These are phyloP conservation scores for Mesochorus sp. DNA, from an alignment of 2,888 invertebrate species.

Conservation along the genomic window DNA sequence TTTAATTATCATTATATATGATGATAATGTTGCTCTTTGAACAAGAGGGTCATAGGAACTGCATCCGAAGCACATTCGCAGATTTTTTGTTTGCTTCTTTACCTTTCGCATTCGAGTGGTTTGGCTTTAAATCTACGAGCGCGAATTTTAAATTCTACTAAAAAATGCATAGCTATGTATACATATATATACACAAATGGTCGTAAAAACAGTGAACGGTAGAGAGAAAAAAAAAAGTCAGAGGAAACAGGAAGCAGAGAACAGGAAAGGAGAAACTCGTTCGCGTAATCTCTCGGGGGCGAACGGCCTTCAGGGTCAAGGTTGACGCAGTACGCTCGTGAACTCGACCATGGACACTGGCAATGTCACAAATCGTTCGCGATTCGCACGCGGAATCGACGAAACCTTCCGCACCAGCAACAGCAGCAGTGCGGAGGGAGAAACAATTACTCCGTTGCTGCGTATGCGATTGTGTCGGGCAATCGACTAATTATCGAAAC, in stretches of 20 bases:
- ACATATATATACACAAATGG: not conserved
- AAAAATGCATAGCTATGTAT: not conserved
- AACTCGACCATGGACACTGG: conserved; percentile 10
- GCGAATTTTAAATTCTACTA: too few species aligned
- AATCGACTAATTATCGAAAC: conserved; percentile 45
- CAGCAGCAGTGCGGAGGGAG: not conserved
- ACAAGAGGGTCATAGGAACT: too few species aligned
- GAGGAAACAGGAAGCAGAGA: conserved; percentile 49
- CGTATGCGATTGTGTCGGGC: conserved; percentile 25
- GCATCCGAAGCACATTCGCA: too few species aligned
- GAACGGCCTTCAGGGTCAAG: conserved; percentile 61
- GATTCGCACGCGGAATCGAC: too few species aligned
- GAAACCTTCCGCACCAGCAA: too few species aligned
- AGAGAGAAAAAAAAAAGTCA: not conserved
- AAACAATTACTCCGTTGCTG: not conserved
- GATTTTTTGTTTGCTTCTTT: too few species aligned
- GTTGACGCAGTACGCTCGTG: conserved; percentile 24
- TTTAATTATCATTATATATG: too few species aligned
- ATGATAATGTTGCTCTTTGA: too few species aligned
- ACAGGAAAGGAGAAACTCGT: conserved; percentile 61
- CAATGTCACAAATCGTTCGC: conserved; percentile 49
- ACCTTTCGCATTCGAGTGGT: too few species aligned
- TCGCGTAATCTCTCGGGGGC: conserved; percentile 54
- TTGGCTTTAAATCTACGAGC: too few species aligned
- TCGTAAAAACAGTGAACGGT: not conserved